Conservation (phyloP, 2,888 invertebrate genomes). For the Ectropis crepuscularia region DNA sequence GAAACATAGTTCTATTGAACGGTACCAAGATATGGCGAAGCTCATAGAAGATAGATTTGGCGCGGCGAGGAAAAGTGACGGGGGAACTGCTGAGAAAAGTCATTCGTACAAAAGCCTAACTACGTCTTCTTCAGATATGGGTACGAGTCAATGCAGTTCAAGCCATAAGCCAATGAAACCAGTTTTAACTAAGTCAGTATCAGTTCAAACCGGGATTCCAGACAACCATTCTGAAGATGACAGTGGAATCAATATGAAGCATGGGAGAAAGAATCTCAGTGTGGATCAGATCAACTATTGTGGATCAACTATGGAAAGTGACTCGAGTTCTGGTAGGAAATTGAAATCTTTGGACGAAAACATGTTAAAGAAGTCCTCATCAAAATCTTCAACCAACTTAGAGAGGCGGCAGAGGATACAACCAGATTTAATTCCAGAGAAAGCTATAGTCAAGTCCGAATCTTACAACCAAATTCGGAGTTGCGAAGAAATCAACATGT, state of each 20-base stretch:
- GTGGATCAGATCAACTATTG: constrained; percentile 83
- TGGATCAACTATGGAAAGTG: constrained; percentile 78
- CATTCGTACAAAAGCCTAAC: constrained; percentile 82
- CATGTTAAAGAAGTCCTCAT: constrained; percentile 77
- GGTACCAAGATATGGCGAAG: constrained; percentile 90
- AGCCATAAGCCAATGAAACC: constrained; percentile 72
- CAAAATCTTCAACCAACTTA: constrained; percentile 76
- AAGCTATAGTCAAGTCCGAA: constrained; percentile 77
- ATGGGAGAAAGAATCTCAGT: constrained; percentile 78
- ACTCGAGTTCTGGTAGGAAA: constrained; percentile 78
- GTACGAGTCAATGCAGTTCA: constrained; percentile 79
- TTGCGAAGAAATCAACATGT: constrained; percentile 83
- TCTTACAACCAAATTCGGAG: constrained; percentile 82
- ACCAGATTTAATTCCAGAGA: constrained; percentile 81
- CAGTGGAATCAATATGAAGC: constrained; percentile 76
- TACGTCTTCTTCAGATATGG: constrained; percentile 83
- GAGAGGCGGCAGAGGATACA: constrained; percentile 82
- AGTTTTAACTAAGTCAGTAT: constrained; percentile 79
- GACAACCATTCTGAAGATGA: constrained; percentile 77
- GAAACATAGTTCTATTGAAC: constrained; percentile 88
- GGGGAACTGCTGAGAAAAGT: constrained; percentile 75
- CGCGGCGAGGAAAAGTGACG: constrained; percentile 72
- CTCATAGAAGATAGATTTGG: constrained; percentile 88
- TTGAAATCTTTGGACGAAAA: constrained; percentile 79
- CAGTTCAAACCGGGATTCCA: constrained; percentile 81